phyloP scores from a whole-genome alignment of 2,113 vertebrate genomes.

The Apteryx owenii region DNA sequence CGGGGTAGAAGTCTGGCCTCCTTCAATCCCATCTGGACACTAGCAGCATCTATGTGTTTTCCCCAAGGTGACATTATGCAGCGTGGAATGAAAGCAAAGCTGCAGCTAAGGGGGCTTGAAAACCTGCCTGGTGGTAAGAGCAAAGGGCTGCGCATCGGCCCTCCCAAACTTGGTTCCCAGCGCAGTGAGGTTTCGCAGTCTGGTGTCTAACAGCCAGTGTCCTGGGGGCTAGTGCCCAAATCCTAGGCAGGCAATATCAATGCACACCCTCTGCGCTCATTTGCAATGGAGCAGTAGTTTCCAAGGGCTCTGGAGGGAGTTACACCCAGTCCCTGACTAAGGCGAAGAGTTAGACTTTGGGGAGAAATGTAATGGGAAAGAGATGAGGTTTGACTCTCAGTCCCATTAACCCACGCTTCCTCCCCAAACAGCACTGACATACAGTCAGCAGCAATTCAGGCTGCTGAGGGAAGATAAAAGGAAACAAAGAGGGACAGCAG shows the following conservation, averaged over 20 bases:
- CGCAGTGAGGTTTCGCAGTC: background rate
- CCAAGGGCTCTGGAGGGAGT: background rate
- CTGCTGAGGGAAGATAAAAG: slow-evolving; percentile 41
- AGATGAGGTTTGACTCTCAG: background rate
- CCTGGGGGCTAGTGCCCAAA: background rate
- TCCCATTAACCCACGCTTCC: background rate
- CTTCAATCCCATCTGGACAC: background rate
- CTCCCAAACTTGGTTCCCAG: background rate
- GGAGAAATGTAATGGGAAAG: background rate
- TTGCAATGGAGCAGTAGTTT: background rate
- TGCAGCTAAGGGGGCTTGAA: background rate
- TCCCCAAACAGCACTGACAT: background rate
- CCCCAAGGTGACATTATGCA: background rate
- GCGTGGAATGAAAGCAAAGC: fast-evolving
- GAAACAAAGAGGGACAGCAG: background rate
- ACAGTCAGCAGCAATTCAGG: background rate
- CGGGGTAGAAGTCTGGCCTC: background rate
- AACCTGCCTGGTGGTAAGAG: background rate
- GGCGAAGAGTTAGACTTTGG: background rate
- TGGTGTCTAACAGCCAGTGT: background rate
- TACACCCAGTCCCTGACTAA: background rate
- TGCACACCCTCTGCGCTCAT: fast-evolving
- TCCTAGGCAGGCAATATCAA: background rate
- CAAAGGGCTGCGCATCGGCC: background rate
- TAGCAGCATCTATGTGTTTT: fast-evolving